These are phyloP conservation scores for Polia nebulosa DNA, from an alignment of 2,888 invertebrate genomes.

Conservation along the genomic window DNA sequence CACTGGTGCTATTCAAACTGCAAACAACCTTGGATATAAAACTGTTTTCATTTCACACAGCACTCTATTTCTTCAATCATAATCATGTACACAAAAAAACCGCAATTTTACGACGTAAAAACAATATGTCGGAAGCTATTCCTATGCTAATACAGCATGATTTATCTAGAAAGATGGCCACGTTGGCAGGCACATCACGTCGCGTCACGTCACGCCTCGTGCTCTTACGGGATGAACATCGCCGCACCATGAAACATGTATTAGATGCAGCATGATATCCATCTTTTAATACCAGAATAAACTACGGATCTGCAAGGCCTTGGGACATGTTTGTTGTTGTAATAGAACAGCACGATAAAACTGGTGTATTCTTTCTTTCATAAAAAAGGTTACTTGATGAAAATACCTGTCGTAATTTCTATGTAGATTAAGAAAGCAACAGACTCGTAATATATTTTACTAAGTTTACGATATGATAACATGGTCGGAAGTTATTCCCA, in stretches of 20 bases:
- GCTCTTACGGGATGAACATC: conserved; percentile 43
- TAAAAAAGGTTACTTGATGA: not conserved
- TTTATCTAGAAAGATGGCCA: conserved; percentile 53
- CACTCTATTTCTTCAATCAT: conserved; percentile 5
- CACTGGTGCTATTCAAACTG: not conserved
- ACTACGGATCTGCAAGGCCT: not conserved
- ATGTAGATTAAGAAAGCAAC: conserved; percentile 13
- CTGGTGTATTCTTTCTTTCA: not conserved
- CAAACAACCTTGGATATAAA: not conserved
- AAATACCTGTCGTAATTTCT: conserved; percentile 3
- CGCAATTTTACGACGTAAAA: conserved; percentile 39
- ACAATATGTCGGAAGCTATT: conserved; percentile 53
- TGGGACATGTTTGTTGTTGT: conserved; percentile 1
- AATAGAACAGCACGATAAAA: not conserved
- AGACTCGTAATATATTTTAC: conserved; percentile 12
- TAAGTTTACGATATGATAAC: conserved; percentile 30
- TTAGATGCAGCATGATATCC: conserved; percentile 30
- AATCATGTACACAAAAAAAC: not conserved
- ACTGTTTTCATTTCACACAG: not conserved
- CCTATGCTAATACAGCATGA: conserved; percentile 60
- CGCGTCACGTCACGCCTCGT: conserved; percentile 46
- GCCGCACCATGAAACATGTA: conserved; percentile 50
- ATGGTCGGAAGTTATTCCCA: conserved; percentile 17
- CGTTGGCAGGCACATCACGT: conserved; percentile 54
- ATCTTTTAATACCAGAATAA: conserved; percentile 30